Base-by-base conservation (phyloP, 2,888 invertebrate genomes). In the Sesamia inferens region DNA sequence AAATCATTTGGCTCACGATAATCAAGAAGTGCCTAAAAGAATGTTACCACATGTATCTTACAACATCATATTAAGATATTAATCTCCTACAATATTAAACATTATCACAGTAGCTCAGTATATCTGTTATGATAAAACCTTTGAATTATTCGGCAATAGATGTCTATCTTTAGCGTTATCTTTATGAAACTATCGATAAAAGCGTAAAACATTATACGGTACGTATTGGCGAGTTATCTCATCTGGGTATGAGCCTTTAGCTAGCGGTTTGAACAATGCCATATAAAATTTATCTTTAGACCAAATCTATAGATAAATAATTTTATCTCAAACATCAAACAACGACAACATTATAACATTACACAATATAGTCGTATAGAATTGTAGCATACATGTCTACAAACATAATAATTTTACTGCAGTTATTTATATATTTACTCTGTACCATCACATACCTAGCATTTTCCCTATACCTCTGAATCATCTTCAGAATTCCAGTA, bases 151-250 rank as follows among this genome's bases (percentile, higher is more conserved):
- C 54, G 24, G 39, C 42, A 55, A 31, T 19, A 75, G 19, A 42
- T 68, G 13, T 39, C 19, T 75, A 75, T 51, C 62, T 44, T 10
- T 44, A 19, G 14, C 31, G 14, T 31, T 62, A 74, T 67, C 42
- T 64, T 1, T 1, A 58, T 19, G 39, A 10, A 22, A 19, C 51
- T 19, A 71, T 51, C 55, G 24, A 68, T 54, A 74, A 2, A 4
- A 42, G 69, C 75, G 75, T 75, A 75, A 57, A 57, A 69, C 48
- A 48, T 61, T 68, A 31, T 19, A 11, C 10, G 13, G 14, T 7
- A 11, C 7, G 19, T 13, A 61, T 24, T 24, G 39, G 2, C 24
- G 31, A 62, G 69, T 68, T 62, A 55, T 61, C 54, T 14, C 48
- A 14, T 55, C 8, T 31, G n/a, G 3, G 55, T 22, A 24, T 70